phyloP scores from a whole-genome alignment of 2,113 vertebrate species.

The Uria aalge region DNA sequence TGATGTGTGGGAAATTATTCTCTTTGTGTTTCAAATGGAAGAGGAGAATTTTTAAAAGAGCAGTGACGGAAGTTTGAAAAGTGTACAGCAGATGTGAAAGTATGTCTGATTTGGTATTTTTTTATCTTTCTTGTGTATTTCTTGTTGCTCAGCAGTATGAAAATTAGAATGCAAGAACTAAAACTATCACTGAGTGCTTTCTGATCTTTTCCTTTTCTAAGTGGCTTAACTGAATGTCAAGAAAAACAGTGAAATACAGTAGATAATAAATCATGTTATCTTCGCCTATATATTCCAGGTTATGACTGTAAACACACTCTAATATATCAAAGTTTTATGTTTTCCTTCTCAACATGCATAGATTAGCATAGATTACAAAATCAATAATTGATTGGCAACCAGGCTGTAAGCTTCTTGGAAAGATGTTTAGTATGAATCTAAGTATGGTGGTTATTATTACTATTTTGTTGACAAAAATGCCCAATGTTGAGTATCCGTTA shows the following conservation, averaged over 20 bases:
- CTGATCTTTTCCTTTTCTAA: not conserved
- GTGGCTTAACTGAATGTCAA: not conserved
- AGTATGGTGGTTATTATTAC: not conserved
- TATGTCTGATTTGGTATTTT: not conserved
- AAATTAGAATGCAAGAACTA: not conserved
- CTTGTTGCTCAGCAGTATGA: not conserved
- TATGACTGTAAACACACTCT: not conserved
- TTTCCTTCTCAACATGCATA: not conserved
- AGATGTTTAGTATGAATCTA: not conserved
- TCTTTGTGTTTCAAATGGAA: slow-evolving; percentile 59
- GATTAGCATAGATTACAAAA: not conserved
- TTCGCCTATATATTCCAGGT: not conserved
- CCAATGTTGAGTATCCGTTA: not conserved
- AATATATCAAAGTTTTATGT: not conserved
- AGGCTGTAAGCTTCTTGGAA: not conserved
- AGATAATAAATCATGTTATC: not conserved
- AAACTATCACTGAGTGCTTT: not conserved
- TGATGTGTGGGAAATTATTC: slow-evolving; percentile 58
- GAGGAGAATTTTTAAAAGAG: slow-evolving; percentile 12
- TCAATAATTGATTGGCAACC: not conserved
- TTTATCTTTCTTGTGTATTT: not conserved
- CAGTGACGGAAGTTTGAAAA: slow-evolving; percentile 27
- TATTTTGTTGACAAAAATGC: not conserved
- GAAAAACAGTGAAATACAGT: not conserved
- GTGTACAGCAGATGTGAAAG: not conserved